Base-by-base conservation (phyloP, 53 echinoderm and acorn worm genomes). In the Holothuria scabra region DNA sequence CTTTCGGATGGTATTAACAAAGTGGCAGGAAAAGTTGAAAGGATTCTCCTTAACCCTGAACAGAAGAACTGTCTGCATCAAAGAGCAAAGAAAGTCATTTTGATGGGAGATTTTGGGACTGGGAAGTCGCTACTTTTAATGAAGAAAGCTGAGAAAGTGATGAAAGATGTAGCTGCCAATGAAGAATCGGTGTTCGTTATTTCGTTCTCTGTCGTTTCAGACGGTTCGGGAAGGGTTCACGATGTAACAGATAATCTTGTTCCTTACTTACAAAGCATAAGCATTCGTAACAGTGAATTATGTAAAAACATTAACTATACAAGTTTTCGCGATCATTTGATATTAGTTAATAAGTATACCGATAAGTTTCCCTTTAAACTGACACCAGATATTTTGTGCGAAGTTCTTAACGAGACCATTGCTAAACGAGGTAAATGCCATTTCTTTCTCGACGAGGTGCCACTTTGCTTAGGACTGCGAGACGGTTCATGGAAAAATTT, bases 51-150 rank as follows among this genome's bases (percentile, higher is more conserved):
- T 0, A 81, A 33, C 35, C 63, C 65, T 2, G 41, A 62, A 63
- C 82, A 81, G 64, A 63, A 81, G 10, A 3, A 61, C 2, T 20
- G 60, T 22, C n/a, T 81, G 6, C 11, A 9, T 5, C 11, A 61
- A 61, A 52, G 0, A 1, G 28, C 12, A 70, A 64, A 64, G 64
- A 78, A 78, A 26, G 18, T 52, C 16, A 48, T 64, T 24, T 19
- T 81, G 12, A 12, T 61, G 21, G 82, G 82, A 38, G 82, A 81
- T 26, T 81, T 62, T 60, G 82, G 82, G 13, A 81, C 82, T 41
- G 82, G 64, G 35, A 81, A 81, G 26, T 81, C 82, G 2, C 64
- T 81, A 13, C 13, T 81, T 23, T 11, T 80, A 13, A 61, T 61
- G 31, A 11, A 59, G 34, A 80, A 31, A 59, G 80, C 80, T 2